Base-by-base conservation (phyloP, 2,797 vertebrate genomes). In the Anas capensis region DNA sequence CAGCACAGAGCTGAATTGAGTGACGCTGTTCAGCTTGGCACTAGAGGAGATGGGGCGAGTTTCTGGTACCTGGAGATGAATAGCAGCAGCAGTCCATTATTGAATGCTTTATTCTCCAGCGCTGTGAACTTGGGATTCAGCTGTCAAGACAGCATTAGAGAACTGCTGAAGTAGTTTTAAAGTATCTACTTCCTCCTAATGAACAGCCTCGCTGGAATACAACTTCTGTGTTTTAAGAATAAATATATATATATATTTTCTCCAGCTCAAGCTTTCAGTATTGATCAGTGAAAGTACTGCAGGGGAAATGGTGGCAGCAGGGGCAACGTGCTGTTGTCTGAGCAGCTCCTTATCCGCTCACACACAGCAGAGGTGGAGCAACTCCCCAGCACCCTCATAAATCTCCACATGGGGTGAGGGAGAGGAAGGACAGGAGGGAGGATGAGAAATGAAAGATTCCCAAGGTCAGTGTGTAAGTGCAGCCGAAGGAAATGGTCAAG, bases 161-260 rank as follows among this genome's bases (percentile, higher is more conserved):
- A 95, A 88, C 61, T 77, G 78, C 51, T 73, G 92, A 93, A 92
- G 87, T 66, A 79, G 84, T 72, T 66, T 89, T 91, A 93, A 95
- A 96, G 93, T 70, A 84, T 72, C 72, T 36, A 46, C 76, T 93
- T 92, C 77, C 94, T 94, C 79, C 84, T 93, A 94, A 95, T 40
- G 75, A 97, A 97, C 68, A 83, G 77, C 56, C 76, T 96, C 36
- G 3, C 91, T 46, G 82, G 88, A 95, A 97, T 88, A 87, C 46
- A 90, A 86, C 70, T 78, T 96, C 42, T 91, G 78, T 96, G 88
- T 95, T 95, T 94, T 66, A 93, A 95, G 94, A 97, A 95, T 91
- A 95, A 90, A 88, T 90, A 93, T 23, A 42, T 78, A 61, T 54
- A 61, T 54, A 3, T 57, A 10, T 14, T 86, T 90, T 44, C 65